Evolutionary conservation across 2,113 vertebrate species (phyloP), one percentile per base, ranked within the genome.

Genomic region (Apteryx mantelli): DNA sequence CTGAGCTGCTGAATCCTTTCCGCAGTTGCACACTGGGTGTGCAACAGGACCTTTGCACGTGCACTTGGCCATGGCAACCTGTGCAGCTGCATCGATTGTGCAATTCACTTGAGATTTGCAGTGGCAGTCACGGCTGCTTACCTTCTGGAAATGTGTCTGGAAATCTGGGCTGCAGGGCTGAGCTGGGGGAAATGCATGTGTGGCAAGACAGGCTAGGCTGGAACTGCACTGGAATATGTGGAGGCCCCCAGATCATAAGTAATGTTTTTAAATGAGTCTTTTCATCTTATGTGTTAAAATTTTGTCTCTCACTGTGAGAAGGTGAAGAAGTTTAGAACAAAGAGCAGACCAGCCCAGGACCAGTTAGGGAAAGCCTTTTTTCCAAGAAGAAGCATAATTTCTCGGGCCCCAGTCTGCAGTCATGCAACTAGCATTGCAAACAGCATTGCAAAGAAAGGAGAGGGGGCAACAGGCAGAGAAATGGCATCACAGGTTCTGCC

Each of bases 91-190:
- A 89, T 79, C 32, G 68, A 15, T 34, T 17, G 70, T 75, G 81
- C 83, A 85, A 25, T 0, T 13, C 2, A 1, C 13, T 56, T 44
- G 2, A 61, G 69, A 24, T 11, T 26, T 65, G 46, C 79, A 0
- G 1, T 17, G 5, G 38, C 24, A 56, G 9, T 7, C 80, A 22
- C 0, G 1, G 53, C 53, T 60, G 48, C 52, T n/a, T 2, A 4
- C 19, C 4, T 5, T 14, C 4, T 48, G 86, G 80, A 75, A 58
- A 69, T 1, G 30, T 2, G 4, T 65, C 52, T 32, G 74, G n/a
- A 73, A 13, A 2, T 0, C 10, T 9, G 34, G 56, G 44, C n/a
- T 79, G 50, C 8, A 5, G 17, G 26, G n/a, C 44, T 46, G 44
- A 46, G 44, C 25, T 55, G 53, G 28, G 28, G 28, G 16, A 30